Evolutionary conservation across 2,888 invertebrate genomes (phyloP).

Genomic region (Cotesia congregata): DNA sequence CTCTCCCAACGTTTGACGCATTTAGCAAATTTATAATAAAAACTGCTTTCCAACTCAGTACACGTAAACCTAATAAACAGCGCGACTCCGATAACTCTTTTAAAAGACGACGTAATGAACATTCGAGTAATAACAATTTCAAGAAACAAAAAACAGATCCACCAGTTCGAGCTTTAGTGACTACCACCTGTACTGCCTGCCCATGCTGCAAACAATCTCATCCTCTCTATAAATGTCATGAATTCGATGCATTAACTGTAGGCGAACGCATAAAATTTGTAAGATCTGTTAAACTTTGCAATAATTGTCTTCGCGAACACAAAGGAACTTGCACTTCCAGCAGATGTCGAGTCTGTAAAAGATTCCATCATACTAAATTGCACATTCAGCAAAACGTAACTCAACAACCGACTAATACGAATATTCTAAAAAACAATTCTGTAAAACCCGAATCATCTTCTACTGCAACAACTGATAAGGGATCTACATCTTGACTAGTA

Average conservation of each 20-base stretch:
- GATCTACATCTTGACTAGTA: no score
- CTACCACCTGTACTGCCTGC: conserved; percentile 9
- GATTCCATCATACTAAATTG: conserved; percentile 28
- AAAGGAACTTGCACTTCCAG: background rate
- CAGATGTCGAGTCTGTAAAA: conserved; percentile 30
- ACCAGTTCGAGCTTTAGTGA: conserved; percentile 13
- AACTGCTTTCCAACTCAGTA: conserved; percentile 13
- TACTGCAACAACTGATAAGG: no score
- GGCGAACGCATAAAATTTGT: conserved; percentile 29
- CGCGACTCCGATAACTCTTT: background rate
- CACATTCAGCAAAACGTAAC: conserved; percentile 12
- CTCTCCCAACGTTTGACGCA: conserved; percentile 11
- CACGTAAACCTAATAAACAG: background rate
- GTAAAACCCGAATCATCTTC: no score
- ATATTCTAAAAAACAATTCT: background rate
- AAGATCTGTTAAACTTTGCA: conserved; percentile 18
- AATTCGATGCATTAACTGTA: conserved; percentile 26
- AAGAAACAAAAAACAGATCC: conserved; percentile 14
- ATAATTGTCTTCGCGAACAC: no score
- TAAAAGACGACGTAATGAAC: background rate
- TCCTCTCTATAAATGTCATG: conserved; percentile 32
- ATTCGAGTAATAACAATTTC: background rate
- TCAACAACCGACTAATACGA: conserved; percentile 1
- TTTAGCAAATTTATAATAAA: conserved; percentile 28
- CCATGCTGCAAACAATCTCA: conserved; percentile 28